Percentiles rank a stretch among this genome's conserved stretches.
Evolutionary conservation across 2,797 vertebrate genomes (phyloP).

Genomic region (Carcharodon carcharias): DNA sequence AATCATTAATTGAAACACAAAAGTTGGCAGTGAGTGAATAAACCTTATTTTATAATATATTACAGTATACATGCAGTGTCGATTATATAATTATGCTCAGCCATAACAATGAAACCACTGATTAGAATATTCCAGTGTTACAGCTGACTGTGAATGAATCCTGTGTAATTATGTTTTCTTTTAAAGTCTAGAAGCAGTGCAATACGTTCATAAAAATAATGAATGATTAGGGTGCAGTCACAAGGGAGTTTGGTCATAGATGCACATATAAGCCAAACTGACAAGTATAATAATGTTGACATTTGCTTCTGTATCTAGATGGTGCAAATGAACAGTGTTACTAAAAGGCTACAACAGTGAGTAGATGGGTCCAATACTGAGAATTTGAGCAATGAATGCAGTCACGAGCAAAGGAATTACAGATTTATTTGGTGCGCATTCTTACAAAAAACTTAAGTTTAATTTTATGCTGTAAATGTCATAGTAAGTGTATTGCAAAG

Average conservation of each 20-base stretch:
- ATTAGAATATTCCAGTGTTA: constrained; percentile 21
- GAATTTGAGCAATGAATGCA: constrained; percentile 10
- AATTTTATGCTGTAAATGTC: background rate
- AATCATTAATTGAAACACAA: constrained; percentile 20
- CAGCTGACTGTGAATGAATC: constrained; percentile 21
- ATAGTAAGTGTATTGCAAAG: background rate
- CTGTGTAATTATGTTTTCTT: constrained; percentile 34
- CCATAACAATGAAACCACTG: constrained; percentile 27
- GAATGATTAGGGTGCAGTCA: constrained; percentile 26
- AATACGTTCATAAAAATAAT: constrained; percentile 32
- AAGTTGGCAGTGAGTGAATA: constrained; percentile 32
- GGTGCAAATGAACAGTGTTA: background rate
- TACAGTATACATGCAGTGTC: background rate
- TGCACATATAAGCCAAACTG: constrained; percentile 8
- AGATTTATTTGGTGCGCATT: background rate
- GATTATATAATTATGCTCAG: constrained; percentile 28
- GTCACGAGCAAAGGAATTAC: background rate
- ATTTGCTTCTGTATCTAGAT: background rate
- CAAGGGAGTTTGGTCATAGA: constrained; percentile 14
- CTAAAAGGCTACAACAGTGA: background rate
- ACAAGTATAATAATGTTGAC: background rate
- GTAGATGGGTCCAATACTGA: background rate
- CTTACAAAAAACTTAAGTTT: background rate
- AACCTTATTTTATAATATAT: constrained; percentile 22
- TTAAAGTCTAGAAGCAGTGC: constrained; percentile 28